Percentiles rank a stretch among this genome's conserved stretches.
phyloP scores from a whole-genome alignment of 2,888 invertebrate genomes.

The Tenodera sinensis region DNA sequence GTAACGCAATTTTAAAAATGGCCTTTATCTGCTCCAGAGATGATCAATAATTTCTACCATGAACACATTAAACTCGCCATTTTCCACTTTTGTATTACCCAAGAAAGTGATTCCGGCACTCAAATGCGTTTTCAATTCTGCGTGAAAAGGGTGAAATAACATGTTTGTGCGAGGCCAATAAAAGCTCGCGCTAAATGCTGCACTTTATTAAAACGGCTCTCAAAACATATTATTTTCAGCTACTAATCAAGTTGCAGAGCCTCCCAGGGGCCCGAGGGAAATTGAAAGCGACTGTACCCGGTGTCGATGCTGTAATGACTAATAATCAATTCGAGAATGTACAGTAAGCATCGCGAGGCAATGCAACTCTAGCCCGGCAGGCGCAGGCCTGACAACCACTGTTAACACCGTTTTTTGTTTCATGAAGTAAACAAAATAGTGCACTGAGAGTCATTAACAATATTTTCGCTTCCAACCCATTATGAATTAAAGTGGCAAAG shows the following conservation, averaged over 20 bases:
- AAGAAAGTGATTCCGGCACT: not conserved
- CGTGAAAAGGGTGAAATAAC: not conserved
- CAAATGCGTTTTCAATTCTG: not conserved
- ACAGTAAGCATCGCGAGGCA: not conserved
- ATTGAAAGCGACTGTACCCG: not conserved
- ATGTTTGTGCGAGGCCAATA: not conserved
- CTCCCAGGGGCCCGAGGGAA: not conserved
- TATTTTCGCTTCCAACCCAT: not conserved
- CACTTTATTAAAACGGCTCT: not conserved
- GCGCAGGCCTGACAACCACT: not conserved
- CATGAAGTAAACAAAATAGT: not conserved
- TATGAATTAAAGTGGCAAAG: not conserved
- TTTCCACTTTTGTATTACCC: not conserved
- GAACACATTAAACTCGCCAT: not conserved
- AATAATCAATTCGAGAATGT: conserved; percentile 1
- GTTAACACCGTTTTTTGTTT: not conserved
- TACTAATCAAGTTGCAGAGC: not conserved
- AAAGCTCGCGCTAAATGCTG: not conserved
- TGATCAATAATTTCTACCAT: not conserved
- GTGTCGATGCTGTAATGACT: not conserved
- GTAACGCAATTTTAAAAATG: not conserved
- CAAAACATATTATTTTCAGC: not conserved
- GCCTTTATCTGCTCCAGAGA: not conserved
- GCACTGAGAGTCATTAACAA: not conserved
- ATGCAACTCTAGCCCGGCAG: not conserved